These are phyloP conservation scores for Gambusia affinis DNA, from an alignment of 2,113 vertebrate species.

Conservation along the genomic window DNA sequence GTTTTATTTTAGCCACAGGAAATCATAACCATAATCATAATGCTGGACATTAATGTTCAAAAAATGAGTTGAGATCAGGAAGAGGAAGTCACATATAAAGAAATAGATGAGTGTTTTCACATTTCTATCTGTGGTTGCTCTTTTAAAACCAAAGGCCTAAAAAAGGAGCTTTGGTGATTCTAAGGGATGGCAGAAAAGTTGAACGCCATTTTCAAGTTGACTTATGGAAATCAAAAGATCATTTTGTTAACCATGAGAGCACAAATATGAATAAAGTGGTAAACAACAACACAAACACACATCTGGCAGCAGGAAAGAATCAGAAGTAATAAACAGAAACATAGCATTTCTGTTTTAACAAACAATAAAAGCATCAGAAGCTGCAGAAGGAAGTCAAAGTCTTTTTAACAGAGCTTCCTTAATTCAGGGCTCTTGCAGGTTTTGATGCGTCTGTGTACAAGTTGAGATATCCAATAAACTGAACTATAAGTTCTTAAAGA, in stretches of 20 bases:
- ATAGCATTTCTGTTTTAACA: too few species aligned
- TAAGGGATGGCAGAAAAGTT: neutral
- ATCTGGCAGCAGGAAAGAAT: neutral
- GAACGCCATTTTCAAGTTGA: neutral
- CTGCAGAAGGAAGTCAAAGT: too few species aligned
- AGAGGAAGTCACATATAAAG: neutral
- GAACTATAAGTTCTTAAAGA: too few species aligned
- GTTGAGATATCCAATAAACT: too few species aligned
- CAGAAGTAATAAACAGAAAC: neutral
- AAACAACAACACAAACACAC: neutral
- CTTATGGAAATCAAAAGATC: neutral
- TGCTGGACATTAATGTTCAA: neutral
- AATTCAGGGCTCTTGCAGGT: too few species aligned
- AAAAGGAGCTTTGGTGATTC: neutral
- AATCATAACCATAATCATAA: neutral
- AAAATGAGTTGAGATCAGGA: neutral
- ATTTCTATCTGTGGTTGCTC: neutral
- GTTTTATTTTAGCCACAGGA: neutral
- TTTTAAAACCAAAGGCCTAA: neutral
- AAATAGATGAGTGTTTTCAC: neutral
- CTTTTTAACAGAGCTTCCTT: too few species aligned
- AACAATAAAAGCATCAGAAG: too few species aligned
- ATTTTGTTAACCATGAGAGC: too few species aligned
- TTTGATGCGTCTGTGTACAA: too few species aligned
- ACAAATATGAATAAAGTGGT: neutral